phyloP scores from a whole-genome alignment of 2,797 vertebrate genomes.

The Macropodus opercularis region DNA sequence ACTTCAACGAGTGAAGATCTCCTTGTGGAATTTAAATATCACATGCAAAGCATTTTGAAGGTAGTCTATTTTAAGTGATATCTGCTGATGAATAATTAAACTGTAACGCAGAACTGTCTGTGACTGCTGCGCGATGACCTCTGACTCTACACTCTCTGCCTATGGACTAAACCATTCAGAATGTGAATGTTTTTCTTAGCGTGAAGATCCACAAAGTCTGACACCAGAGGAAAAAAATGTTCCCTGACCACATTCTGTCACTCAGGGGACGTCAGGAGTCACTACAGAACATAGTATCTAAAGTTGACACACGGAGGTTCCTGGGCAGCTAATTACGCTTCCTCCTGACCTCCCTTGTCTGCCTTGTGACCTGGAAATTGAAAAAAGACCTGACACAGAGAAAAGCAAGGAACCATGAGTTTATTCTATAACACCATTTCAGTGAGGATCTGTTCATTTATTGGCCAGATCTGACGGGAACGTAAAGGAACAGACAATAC shows the following conservation, averaged over 20 bases:
- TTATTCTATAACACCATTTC: not conserved
- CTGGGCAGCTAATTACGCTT: constrained; percentile 22
- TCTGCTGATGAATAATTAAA: constrained; percentile 64
- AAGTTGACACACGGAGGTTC: not conserved
- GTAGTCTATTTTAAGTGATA: constrained; percentile 49
- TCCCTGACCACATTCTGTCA: constrained; percentile 19
- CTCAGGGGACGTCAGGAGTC: constrained; percentile 20
- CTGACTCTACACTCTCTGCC: constrained; percentile 30
- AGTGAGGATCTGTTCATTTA: not conserved
- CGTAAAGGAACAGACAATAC: not conserved
- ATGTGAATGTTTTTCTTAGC: constrained; percentile 5
- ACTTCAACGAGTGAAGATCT: constrained; percentile 53
- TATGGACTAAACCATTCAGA: constrained; percentile 2
- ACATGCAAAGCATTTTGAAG: constrained; percentile 52
- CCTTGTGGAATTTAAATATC: constrained; percentile 66
- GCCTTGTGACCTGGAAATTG: constrained; percentile 13
- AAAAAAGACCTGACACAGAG: not conserved
- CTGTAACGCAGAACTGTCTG: constrained; percentile 21
- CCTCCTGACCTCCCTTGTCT: not conserved
- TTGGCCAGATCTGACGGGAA: constrained; percentile 1
- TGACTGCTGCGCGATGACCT: constrained; percentile 47
- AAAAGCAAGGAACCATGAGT: not conserved
- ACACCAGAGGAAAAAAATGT: not conserved
- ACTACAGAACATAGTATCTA: constrained; percentile 2
- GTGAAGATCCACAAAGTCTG: constrained; percentile 4